Conservation (phyloP, 2,888 invertebrate species). For the Quadroppia sp. region DNA sequence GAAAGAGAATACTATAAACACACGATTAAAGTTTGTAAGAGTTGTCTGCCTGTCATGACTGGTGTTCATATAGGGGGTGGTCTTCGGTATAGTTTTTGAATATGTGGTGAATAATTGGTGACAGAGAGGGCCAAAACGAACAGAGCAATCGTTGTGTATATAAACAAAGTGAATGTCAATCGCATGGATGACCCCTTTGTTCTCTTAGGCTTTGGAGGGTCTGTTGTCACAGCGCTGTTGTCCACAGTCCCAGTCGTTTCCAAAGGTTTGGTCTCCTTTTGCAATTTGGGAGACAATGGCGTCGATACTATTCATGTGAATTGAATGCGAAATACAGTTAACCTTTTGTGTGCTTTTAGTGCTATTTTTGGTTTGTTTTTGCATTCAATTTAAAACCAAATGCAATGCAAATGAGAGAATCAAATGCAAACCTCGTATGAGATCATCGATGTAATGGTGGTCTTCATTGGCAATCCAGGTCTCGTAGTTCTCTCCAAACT, state of each 20-base stretch:
- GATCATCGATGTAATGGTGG: constrained; percentile 36
- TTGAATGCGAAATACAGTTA: not conserved
- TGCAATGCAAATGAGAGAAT: constrained; percentile 12
- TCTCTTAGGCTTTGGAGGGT: constrained; percentile 24
- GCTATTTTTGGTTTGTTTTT: not conserved
- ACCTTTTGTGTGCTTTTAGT: not conserved
- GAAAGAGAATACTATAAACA: not conserved
- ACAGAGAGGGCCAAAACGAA: constrained; percentile 37
- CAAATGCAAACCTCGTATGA: constrained; percentile 22
- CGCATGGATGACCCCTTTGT: constrained; percentile 34
- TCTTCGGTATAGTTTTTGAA: constrained; percentile 41
- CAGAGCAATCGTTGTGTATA: constrained; percentile 36
- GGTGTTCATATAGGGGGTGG: constrained; percentile 39
- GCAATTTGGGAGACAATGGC: not conserved
- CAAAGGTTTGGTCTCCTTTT: constrained; percentile 22
- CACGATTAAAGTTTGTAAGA: not conserved
- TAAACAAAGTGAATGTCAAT: constrained; percentile 38
- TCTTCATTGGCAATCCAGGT: constrained; percentile 41
- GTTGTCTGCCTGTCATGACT: not conserved
- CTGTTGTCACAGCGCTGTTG: not conserved
- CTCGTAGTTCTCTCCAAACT: constrained; percentile 44
- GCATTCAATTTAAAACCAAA: constrained; percentile 1
- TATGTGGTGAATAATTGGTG: constrained; percentile 41
- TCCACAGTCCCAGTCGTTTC: not conserved
- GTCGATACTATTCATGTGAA: constrained; percentile 7